Evolutionary conservation across 53 echinoderm and acorn worm species (phyloP).

Genomic region (Zoroaster sp.): DNA sequence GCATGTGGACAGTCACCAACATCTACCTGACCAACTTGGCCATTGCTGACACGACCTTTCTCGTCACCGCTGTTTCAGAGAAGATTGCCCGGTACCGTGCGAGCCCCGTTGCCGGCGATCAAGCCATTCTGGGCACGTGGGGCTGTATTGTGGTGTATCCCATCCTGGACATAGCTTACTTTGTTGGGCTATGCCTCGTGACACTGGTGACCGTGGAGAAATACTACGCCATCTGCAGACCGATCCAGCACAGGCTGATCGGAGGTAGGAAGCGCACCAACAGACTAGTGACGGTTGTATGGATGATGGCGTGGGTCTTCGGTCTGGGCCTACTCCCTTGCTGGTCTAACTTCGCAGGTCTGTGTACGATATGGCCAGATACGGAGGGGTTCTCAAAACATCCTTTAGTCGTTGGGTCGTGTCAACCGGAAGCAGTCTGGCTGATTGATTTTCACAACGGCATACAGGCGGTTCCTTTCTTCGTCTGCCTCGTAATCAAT

Average conservation of each 20-base stretch:
- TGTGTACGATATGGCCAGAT: constrained; percentile 54
- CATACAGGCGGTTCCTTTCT: constrained; percentile 67
- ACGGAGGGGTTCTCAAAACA: neutral
- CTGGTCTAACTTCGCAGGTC: constrained; percentile 24
- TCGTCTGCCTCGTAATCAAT: constrained; percentile 55
- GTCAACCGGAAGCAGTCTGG: constrained; percentile 23
- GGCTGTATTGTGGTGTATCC: constrained; percentile 62
- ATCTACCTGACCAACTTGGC: constrained; percentile 70
- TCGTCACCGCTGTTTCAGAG: constrained; percentile 61
- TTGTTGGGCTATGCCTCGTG: constrained; percentile 53
- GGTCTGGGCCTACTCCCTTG: constrained; percentile 49
- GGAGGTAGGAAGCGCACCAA: constrained; percentile 47
- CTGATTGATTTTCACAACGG: constrained; percentile 30
- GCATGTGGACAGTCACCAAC: constrained; percentile 83
- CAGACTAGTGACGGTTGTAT: constrained; percentile 45
- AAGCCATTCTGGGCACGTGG: constrained; percentile 11
- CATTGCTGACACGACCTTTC: constrained; percentile 58
- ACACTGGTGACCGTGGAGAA: constrained; percentile 67
- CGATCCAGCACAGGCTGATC: constrained; percentile 58
- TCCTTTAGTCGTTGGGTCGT: constrained; percentile 43
- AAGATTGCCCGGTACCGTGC: constrained; percentile 57
- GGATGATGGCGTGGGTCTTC: constrained; percentile 52
- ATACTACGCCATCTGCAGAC: constrained; percentile 75
- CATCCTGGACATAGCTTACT: constrained; percentile 53
- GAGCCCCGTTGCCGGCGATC: constrained; percentile 60